These are phyloP conservation scores for Drosophila erecta DNA, from an alignment of 1,140 invertebrate species.

Conservation along the genomic window DNA sequence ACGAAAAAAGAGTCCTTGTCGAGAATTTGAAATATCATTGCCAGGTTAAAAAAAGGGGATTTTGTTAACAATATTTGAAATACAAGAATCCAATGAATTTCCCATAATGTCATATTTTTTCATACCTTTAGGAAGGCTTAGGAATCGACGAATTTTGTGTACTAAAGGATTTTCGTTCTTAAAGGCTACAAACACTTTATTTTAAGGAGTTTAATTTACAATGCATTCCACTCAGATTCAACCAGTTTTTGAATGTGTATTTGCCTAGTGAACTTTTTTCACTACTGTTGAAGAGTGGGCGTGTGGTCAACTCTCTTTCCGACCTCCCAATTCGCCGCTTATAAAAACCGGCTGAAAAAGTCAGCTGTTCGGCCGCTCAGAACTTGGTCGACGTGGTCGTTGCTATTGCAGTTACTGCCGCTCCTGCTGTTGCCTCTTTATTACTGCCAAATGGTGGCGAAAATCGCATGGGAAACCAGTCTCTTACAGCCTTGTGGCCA, in stretches of 20 bases:
- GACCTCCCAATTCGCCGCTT: slow-evolving; percentile 18
- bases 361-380: slow-evolving; percentile 66
- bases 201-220: no score
- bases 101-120: no score
- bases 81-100: not conserved
- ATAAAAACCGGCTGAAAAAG: slow-evolving; percentile 71
- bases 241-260: not conserved
- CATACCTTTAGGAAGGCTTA: no score
- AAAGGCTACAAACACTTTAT: no score
- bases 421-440: slow-evolving; percentile 11
- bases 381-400: slow-evolving; percentile 38
- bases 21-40: slow-evolving; percentile 10
- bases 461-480: slow-evolving; percentile 39
- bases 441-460: slow-evolving; percentile 34
- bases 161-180: no score
- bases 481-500: slow-evolving; percentile 28
- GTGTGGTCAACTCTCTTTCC: not conserved
- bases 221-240: no score
- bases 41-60: not conserved
- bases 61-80: not conserved
- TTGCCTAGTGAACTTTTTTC: not conserved
- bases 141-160: no score
- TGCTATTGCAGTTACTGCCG: slow-evolving; percentile 34
- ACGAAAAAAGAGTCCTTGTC: not conserved
- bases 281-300: not conserved